These are phyloP conservation scores for Poicephalus meyeri DNA, from an alignment of 2,113 vertebrate species.

Conservation along the genomic window DNA sequence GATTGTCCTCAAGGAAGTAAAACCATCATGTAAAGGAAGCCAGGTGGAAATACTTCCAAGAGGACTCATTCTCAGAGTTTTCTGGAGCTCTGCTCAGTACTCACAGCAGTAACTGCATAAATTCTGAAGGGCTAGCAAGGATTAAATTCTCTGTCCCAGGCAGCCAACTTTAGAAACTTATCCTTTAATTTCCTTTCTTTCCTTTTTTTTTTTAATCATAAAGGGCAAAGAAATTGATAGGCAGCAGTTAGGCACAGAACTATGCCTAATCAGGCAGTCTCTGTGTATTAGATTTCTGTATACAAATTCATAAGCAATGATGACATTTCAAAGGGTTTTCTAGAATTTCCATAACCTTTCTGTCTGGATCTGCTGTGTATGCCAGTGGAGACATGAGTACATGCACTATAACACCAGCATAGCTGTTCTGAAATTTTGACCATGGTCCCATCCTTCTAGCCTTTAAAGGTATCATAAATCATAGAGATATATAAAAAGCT, in stretches of 20 bases:
- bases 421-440: background rate
- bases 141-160: background rate
- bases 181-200: background rate
- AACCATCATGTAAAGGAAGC: background rate
- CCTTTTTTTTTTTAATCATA: background rate
- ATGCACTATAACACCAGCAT: background rate
- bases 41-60: background rate
- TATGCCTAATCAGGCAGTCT: background rate
- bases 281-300: background rate
- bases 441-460: background rate
- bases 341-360: constrained; percentile 42
- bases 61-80: background rate
- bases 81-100: background rate
- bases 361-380: background rate
- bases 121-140: background rate
- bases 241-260: background rate
- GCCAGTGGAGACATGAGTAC: background rate
- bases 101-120: background rate
- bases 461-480: background rate
- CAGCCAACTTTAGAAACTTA: background rate
- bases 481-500: background rate
- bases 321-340: constrained; percentile 26
- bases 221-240: constrained; percentile 27
- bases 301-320: background rate
- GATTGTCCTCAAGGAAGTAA: background rate